phyloP scores from a whole-genome alignment of 2,888 invertebrate genomes.

The Conops quadrifasciatus region DNA sequence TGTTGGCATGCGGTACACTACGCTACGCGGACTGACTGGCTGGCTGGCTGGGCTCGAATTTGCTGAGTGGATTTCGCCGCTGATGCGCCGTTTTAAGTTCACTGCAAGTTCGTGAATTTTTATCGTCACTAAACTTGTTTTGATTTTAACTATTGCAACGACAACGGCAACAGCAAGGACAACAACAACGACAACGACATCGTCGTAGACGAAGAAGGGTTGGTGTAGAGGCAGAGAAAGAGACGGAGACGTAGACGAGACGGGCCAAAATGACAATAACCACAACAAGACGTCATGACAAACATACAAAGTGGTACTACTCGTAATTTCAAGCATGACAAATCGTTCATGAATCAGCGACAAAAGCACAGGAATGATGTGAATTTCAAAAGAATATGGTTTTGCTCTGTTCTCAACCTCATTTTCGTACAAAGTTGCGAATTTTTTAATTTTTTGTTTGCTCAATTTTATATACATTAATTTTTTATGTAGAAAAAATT shows the following conservation, averaged over 20 bases:
- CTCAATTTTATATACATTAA: too few relatives aligned
- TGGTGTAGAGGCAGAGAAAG: too few relatives aligned
- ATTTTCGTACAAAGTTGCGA: too few relatives aligned
- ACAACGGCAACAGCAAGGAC: slow-evolving; percentile 28
- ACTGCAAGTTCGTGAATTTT: slow-evolving; percentile 30
- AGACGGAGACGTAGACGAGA: too few relatives aligned
- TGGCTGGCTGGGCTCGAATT: not conserved
- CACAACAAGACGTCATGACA: slow-evolving; percentile 18
- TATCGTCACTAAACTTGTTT: slow-evolving; percentile 43
- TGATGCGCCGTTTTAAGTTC: slow-evolving; percentile 23
- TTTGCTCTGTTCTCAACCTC: too few relatives aligned
- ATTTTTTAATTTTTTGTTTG: too few relatives aligned
- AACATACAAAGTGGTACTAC: slow-evolving; percentile 33
- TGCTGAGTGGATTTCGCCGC: slow-evolving; percentile 5
- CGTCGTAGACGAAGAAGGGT: too few relatives aligned
- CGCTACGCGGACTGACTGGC: not conserved
- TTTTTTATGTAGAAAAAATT: too few relatives aligned
- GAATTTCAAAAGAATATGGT: too few relatives aligned
- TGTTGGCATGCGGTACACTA: slow-evolving; percentile 1
- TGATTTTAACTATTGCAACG: slow-evolving; percentile 38
- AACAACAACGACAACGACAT: slow-evolving; percentile 16
- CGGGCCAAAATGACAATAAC: too few relatives aligned
- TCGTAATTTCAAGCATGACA: not conserved
- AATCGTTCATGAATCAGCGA: not conserved
- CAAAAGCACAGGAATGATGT: too few relatives aligned